phyloP scores from a whole-genome alignment of 92 coral and sea anemone genomes.

The Scolanthus callimorphus region DNA sequence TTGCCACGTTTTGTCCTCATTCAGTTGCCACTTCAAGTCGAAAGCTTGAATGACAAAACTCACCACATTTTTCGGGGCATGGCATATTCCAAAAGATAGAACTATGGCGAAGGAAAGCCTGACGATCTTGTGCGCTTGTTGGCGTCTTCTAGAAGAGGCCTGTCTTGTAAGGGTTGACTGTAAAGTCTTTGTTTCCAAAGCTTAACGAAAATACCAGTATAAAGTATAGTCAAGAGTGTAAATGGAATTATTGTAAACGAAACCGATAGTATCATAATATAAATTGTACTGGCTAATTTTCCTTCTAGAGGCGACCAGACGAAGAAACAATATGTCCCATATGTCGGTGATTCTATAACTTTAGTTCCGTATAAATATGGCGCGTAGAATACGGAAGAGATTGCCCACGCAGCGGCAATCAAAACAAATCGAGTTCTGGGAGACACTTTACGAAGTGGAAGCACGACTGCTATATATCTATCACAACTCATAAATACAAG shows the following conservation, averaged over 20 bases:
- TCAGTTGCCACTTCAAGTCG: neutral
- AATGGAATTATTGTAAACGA: constrained; percentile 5
- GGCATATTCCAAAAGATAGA: constrained; percentile 17
- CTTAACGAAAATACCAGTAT: constrained; percentile 3
- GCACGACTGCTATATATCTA: constrained; percentile 25
- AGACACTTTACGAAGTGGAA: constrained; percentile 6
- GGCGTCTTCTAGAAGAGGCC: constrained; percentile 4
- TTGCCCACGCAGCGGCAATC: constrained; percentile 1
- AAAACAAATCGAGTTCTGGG: constrained; percentile 8
- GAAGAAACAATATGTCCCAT: neutral
- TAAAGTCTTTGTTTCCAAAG: constrained; percentile 4
- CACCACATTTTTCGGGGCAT: constrained; percentile 10
- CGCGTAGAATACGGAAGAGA: constrained; percentile 3
- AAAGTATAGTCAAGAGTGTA: neutral
- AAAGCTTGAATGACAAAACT: constrained; percentile 1
- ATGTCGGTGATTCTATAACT: neutral
- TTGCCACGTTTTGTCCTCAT: neutral
- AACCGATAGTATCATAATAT: neutral
- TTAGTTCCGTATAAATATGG: constrained; percentile 6
- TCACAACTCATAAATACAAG: constrained; percentile 28
- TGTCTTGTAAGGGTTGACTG: neutral
- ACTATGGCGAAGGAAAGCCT: constrained; percentile 15
- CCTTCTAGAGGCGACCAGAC: too few relatives aligned
- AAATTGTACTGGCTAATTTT: neutral
- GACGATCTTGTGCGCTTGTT: constrained; percentile 13